phyloP scores from a whole-genome alignment of 1,140 invertebrate genomes.

The Pseudomyrmex flavicornis region DNA sequence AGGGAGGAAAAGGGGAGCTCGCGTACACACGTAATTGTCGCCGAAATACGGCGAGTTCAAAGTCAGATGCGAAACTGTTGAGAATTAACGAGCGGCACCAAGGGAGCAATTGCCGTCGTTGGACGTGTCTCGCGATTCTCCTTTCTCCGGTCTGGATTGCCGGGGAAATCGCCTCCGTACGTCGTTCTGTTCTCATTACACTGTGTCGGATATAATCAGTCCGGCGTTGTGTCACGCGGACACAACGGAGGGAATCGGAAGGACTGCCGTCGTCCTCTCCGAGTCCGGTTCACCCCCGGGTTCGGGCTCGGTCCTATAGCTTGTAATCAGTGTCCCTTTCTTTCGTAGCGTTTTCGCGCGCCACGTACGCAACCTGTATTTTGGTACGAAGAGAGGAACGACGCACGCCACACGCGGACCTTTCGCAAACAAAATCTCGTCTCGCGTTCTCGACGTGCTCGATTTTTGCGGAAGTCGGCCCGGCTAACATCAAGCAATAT shows the following conservation, averaged over 20 bases:
- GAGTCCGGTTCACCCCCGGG: conserved; percentile 15
- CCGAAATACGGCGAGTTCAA: conserved; percentile 31
- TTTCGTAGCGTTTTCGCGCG: conserved; percentile 52
- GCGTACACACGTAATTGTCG: conserved; percentile 36
- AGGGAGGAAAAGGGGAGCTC: too few relatives aligned
- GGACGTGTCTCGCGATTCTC: conserved; percentile 32
- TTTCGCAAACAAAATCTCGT: conserved; percentile 15
- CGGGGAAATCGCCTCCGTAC: conserved; percentile 9
- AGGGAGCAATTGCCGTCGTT: conserved; percentile 38
- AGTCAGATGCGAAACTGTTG: conserved; percentile 52
- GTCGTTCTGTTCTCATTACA: conserved; percentile 36
- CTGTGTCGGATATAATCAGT: conserved; percentile 47
- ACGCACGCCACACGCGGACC: conserved; percentile 52
- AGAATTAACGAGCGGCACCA: conserved; percentile 52
- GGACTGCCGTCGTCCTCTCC: conserved; percentile 5
- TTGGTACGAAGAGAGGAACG: conserved; percentile 26
- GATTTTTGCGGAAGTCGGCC: conserved; percentile 72
- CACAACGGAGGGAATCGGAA: conserved; percentile 42
- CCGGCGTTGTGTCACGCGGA: background rate
- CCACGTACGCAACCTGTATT: conserved; percentile 64
- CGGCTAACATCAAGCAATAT: background rate
- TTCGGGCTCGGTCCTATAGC: background rate
- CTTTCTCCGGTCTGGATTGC: conserved; percentile 53
- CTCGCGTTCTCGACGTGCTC: conserved; percentile 26
- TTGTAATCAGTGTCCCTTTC: conserved; percentile 63